Percentiles rank a stretch among this genome's conserved stretches.
Conservation (phyloP, 30 jellyfish, hydroid and myxozoan species). For the Phacellophora camtschatica region DNA sequence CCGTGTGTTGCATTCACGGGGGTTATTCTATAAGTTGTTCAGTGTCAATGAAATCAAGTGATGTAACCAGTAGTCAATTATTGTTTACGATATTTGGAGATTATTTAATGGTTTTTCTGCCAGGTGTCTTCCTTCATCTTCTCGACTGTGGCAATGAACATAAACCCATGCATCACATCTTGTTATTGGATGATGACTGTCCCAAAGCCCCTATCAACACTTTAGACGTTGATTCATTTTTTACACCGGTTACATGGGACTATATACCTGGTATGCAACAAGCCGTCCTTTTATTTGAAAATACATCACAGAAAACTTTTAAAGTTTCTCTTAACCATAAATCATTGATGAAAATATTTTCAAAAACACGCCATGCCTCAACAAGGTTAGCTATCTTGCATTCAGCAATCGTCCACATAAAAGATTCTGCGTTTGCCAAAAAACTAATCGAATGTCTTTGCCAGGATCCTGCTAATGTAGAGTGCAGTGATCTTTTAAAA, state of each 20-base stretch:
- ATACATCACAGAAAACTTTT: conserved; percentile 50
- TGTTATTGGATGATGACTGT: conserved; percentile 32
- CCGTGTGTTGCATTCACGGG: conserved; percentile 78
- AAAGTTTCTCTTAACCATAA: conserved; percentile 37
- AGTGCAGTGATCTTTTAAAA: conserved; percentile 61
- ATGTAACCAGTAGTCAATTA: conserved; percentile 5
- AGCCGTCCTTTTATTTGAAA: conserved; percentile 49
- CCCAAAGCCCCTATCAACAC: conserved; percentile 8
- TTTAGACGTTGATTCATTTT: conserved; percentile 8
- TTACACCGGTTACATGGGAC: conserved; percentile 52
- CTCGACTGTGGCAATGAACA: conserved; percentile 92
- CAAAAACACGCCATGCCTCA: conserved; percentile 51
- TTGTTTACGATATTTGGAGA: conserved; percentile 74
- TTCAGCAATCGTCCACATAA: conserved; percentile 73
- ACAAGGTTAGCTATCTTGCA: conserved; percentile 79
- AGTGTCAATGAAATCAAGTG: conserved; percentile 16
- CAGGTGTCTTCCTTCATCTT: conserved; percentile 74
- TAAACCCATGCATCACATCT: conserved; percentile 76
- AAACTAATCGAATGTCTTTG: conserved; percentile 74
- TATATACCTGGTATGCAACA: conserved; percentile 47
- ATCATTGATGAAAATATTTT: conserved; percentile 24
- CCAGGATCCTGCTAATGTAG: conserved; percentile 90
- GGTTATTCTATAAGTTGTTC: conserved; percentile 57
- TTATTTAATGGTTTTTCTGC: conserved; percentile 60
- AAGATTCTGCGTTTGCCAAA: conserved; percentile 47